Base-by-base conservation (phyloP, 2,797 vertebrate genomes). In the Hyperoplus immaculatus region DNA sequence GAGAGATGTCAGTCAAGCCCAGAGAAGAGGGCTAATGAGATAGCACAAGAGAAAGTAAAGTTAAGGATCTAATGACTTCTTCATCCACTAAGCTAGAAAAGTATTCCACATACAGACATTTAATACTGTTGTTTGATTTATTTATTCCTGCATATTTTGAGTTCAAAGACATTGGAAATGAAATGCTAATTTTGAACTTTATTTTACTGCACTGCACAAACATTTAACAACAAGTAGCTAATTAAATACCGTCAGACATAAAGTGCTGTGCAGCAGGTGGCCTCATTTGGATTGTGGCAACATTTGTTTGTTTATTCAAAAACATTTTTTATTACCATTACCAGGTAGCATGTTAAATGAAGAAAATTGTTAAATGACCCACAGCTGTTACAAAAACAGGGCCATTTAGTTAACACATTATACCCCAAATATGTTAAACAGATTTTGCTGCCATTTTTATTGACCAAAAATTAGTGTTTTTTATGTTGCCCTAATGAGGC, bases 241-340 rank as follows among this genome's bases (percentile, higher is more conserved):
- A 29, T 29, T 29, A 29, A 29, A 29, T 29, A 29, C 29, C 29
- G 29, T 56, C 12, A 56, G 42, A 18, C 5, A 1, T 47, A 4
- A 42, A 59, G 43, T 49, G 74, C 39, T 50, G 15, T 50, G 12
- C 56, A 75, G 75, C 59, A 69, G 46, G 21, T 41, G 29, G 57
- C 42, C 55, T 69, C 9, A 5, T 72, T 46, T 61, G 14, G 6
- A 9, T 47, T n/a, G 18, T 45, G 12, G n/a, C 18, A 6, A 46
- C 59, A 60, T 73, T 80, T 49, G 15, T 75, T 50, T 72, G 29
- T 38, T 14, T 51, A 67, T 50, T 8, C 43, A 38, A 53, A 64
- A 18, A 18, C 45, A 64, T 16, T 21, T 50, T 66, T 65, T 60
- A 64, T 39, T 21, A 16, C 43, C 41, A 45, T 29, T 29, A 29